Evolutionary conservation across 2,888 invertebrate species (phyloP), one percentile per base, ranked within the genome.

Genomic region (Hydriomena furcata): DNA sequence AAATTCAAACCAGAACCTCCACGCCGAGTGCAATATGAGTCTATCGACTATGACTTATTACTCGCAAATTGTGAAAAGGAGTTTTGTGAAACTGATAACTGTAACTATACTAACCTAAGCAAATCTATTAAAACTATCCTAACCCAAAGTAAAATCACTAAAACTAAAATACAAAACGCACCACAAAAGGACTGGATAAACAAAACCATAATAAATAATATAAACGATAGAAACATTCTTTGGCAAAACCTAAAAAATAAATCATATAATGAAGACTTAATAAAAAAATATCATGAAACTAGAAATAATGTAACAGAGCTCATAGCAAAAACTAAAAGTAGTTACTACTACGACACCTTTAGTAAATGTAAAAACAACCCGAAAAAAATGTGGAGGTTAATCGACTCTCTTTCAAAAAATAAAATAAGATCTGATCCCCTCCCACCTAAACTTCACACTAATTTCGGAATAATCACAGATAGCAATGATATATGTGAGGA

Each of bases 141-240:
- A 34, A 34, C 10, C 7, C 10, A 43, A 55, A 7, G 54, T 31
- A 8, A 58, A 49, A 48, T 36, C 35, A 17, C 7, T 2, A 0
- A 63, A 65, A 32, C 46, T 31, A 63, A 65, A 55, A 47, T 56
- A 5, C 5, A 32, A 17, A 32, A 36, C 11, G 23, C 10, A 13
- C 36, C 36, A 7, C 46, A 35, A n/a, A 46, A 46, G 5, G 41
- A 37, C 8, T 37, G 37, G 37, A 24, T 24, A 12, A 36, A 36
- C n/a, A 36, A 36, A 23, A 23, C 21, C 21, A 23, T 35, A 0
- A 12, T 38, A 5, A 27, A 17, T 6, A 1, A 6, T 6, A 27
- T 38, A 7, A 38, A 27, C 4, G 1, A 8, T 1, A 17, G 30
- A 8, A 40, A 40, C 11, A 8, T 7, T 8, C 21, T 27, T 8